Conservation (phyloP, 2,888 invertebrate species). For the Netelia virgata region DNA sequence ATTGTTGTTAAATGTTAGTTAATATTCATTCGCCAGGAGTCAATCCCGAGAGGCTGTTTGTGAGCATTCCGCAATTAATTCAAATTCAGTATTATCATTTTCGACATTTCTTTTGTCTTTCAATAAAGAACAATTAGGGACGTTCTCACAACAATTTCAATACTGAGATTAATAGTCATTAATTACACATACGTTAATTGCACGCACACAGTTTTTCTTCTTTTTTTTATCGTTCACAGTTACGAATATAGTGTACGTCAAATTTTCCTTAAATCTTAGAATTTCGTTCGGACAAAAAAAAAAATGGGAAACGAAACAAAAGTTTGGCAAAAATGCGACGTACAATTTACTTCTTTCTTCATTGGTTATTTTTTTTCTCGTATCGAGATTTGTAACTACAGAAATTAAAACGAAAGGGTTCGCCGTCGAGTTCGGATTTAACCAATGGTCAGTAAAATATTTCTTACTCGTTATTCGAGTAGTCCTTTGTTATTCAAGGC, state of each 20-base stretch:
- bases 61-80: slow-evolving; percentile 26
- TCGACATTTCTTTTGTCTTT: slow-evolving; percentile 6
- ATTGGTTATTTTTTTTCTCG: background rate
- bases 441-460: slow-evolving; percentile 15
- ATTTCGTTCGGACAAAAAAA: slow-evolving; percentile 18
- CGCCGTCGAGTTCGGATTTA: slow-evolving; percentile 16
- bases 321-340: background rate
- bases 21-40: slow-evolving; percentile 55
- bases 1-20: slow-evolving; percentile 45
- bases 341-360: background rate
- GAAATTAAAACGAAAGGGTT: background rate
- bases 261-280: slow-evolving; percentile 21
- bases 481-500: slow-evolving; percentile 61
- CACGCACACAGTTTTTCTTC: slow-evolving; percentile 41
- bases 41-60: slow-evolving; percentile 48
- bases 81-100: slow-evolving; percentile 22
- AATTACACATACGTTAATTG: slow-evolving; percentile 58
- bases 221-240: slow-evolving; percentile 1
- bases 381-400: background rate
- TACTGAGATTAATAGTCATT: slow-evolving; percentile 45
- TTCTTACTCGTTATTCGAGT: slow-evolving; percentile 26
- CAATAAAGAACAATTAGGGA: slow-evolving; percentile 1
- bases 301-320: background rate
- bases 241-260: slow-evolving; percentile 35
- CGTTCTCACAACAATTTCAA: slow-evolving; percentile 48